A percentile compares a stretch with the other conserved stretches of the same genome.
Conservation (phyloP, 2,797 vertebrate species). For the Sebastes taczanowskii region DNA sequence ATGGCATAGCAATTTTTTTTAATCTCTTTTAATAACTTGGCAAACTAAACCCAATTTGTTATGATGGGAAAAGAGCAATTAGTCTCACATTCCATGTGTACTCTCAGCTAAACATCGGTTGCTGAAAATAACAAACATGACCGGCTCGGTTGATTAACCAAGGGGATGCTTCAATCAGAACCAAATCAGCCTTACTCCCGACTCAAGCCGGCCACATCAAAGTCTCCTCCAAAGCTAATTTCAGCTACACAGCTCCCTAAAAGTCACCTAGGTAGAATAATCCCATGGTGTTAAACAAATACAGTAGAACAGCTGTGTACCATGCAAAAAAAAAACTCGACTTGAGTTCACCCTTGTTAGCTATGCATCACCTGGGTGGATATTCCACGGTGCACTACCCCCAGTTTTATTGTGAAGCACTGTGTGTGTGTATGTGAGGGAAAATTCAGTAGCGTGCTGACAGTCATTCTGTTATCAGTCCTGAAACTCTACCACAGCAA, state of each 20-base stretch:
- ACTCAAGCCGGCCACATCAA: conserved; percentile 33
- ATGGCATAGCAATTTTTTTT: neutral
- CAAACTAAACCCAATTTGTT: neutral
- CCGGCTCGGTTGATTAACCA: conserved; percentile 18
- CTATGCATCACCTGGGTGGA: conserved; percentile 22
- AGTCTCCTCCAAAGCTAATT: conserved; percentile 40
- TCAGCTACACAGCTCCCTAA: neutral
- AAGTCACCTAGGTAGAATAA: neutral
- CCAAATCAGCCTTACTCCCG: conserved; percentile 21
- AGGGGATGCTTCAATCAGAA: conserved; percentile 33
- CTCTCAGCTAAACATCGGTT: neutral
- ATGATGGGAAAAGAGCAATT: neutral
- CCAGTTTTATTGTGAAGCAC: neutral
- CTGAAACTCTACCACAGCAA: conserved; percentile 15
- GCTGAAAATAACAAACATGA: conserved; percentile 33
- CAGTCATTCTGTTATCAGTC: conserved; percentile 40
- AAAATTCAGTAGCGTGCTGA: conserved; percentile 24
- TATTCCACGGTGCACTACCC: neutral
- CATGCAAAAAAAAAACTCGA: neutral
- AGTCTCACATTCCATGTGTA: neutral
- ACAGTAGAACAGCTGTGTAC: neutral
- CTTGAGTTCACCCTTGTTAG: conserved; percentile 2
- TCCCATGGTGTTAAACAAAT: conserved; percentile 8
- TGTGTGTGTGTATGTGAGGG: neutral
- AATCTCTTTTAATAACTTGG: neutral